Evolutionary conservation across 2,888 invertebrate genomes (phyloP), one percentile per base, ranked within the genome.

Genomic region (Pardosa pseudoannulata): DNA sequence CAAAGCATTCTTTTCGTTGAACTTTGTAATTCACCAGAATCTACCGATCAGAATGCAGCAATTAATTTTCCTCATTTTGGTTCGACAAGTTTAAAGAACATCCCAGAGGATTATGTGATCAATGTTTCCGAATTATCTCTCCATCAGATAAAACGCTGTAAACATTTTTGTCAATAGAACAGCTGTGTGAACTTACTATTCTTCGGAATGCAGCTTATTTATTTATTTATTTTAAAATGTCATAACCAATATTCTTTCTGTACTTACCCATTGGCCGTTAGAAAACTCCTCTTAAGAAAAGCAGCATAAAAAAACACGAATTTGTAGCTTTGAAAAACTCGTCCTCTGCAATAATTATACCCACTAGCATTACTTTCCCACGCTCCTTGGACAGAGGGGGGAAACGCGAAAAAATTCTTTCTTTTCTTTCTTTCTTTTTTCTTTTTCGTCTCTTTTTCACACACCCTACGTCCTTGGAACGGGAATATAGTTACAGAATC

Each of bases 391-490:
- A 67, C 65, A 65, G 28, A 72, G 62, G 16, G 70, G 78, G 65
- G 65, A 29, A 29, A 65, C 50, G 36, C 31, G 65, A 23, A 73
- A 32, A 64, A 79, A 73, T 73, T 80, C 67, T 39, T 73, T 80
- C 71, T 79, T 65, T 79, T 72, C 64, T 72, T 56, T 72, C 56
- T 71, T n/a, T 64, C 19, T 11, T 13, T 41, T 64, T 79, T 62
- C 46, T 68, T 41, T 19, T 72, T 79, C 70, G 36, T 39, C 68
- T 27, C 31, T 73, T 80, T 80, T 80, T 80, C 80, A 56, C 80
- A 80, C 80, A 80, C 80, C 80, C 80, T 50, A 73, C 73, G 80
- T 72, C 80, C 80, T 80, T 80, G 73, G 80, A 80, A 80, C 67
- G 80, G 73, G 80, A 80, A 73, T 80, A 80, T 80, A 80, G 80